phyloP scores from a whole-genome alignment of 2,797 vertebrate species.

The Hemitrygon akajei region DNA sequence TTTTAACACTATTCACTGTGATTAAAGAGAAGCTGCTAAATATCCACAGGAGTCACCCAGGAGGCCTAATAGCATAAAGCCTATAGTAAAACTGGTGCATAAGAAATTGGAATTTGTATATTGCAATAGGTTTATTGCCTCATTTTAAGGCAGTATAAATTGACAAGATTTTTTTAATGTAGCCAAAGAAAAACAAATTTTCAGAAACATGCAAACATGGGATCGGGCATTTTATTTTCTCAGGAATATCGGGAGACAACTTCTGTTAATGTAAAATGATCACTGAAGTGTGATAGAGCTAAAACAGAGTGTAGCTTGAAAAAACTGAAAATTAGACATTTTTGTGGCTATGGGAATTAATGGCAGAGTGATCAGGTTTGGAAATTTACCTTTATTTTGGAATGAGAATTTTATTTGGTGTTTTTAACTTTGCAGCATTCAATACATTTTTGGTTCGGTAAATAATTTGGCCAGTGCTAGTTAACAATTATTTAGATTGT shows the following conservation, averaged over 20 bases:
- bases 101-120: background rate
- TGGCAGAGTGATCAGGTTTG: too few relatives aligned
- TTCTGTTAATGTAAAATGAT: too few relatives aligned
- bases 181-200: background rate
- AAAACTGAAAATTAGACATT: too few relatives aligned
- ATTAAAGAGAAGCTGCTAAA: background rate
- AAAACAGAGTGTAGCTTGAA: too few relatives aligned
- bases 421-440: too few relatives aligned
- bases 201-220: background rate
- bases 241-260: background rate
- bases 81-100: background rate
- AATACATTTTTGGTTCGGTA: too few relatives aligned
- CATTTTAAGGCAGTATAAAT: background rate
- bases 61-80: background rate
- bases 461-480: too few relatives aligned
- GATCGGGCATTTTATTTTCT: background rate
- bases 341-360: too few relatives aligned
- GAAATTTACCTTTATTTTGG: too few relatives aligned
- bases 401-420: too few relatives aligned
- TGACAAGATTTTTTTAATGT: background rate
- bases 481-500: too few relatives aligned
- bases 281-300: too few relatives aligned
- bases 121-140: background rate
- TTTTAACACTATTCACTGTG: background rate
- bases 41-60: background rate